Evolutionary conservation across 2,113 vertebrate genomes (phyloP).

Genomic region (Mesembrinibis cayennensis): DNA sequence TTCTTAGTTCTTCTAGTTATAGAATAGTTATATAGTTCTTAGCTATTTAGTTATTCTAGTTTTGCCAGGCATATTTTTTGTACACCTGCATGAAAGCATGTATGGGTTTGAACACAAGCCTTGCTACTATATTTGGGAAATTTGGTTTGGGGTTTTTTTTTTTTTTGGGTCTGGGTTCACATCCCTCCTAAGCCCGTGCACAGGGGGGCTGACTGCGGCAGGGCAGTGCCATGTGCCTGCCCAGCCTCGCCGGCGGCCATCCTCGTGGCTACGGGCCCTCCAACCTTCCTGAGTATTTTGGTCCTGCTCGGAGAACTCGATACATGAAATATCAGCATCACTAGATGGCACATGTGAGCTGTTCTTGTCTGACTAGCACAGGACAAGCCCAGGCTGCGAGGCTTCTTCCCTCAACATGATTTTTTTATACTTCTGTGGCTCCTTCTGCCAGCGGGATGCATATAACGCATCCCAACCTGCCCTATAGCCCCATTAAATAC

Average conservation of each 20-base stretch:
- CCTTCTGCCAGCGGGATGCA: not conserved
- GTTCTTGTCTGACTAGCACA: not conserved
- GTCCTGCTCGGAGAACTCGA: fast-evolving
- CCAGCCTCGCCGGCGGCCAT: not conserved
- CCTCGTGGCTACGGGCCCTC: fast-evolving
- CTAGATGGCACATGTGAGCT: slow-evolving; percentile 46
- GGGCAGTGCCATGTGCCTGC: not conserved
- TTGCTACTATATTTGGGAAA: not conserved
- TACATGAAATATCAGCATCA: not conserved
- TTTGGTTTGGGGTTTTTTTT: fast-evolving
- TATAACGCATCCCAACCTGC: not conserved
- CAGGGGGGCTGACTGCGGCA: not conserved
- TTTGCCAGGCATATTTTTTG: not conserved
- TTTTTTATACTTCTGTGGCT: not conserved
- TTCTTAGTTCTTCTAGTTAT: not conserved
- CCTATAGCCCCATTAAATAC: not conserved
- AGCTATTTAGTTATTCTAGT: not conserved
- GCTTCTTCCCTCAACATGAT: fast-evolving
- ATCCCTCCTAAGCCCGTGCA: not conserved
- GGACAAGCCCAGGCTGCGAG: not conserved
- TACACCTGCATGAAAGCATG: not conserved
- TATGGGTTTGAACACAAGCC: not conserved
- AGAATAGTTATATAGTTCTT: not conserved
- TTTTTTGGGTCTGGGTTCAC: not conserved
- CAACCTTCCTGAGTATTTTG: not conserved